Conservation (phyloP, 2,888 invertebrate genomes). For the Drosophila colorata region DNA sequence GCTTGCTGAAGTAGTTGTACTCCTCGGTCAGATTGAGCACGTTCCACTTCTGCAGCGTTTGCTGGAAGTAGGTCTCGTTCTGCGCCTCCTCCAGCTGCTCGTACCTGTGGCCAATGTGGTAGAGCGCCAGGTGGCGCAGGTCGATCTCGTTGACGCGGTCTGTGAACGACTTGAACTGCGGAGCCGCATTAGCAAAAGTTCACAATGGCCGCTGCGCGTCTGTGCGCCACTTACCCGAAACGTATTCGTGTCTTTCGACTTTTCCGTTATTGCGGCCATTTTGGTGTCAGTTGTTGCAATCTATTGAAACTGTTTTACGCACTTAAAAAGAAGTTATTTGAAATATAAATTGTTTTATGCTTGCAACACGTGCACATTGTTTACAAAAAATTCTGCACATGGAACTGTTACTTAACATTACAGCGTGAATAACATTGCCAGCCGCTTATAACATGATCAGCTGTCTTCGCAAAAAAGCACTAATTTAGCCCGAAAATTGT, state of each 20-base stretch:
- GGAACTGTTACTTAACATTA: slow-evolving; percentile 11
- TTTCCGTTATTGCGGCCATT: slow-evolving; percentile 79
- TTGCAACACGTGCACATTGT: slow-evolving; percentile 55
- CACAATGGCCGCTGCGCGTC: slow-evolving; percentile 1
- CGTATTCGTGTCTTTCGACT: slow-evolving; percentile 91
- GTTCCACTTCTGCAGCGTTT: slow-evolving; percentile 95
- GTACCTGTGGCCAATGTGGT: slow-evolving; percentile 92
- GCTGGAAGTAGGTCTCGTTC: slow-evolving; percentile 91
- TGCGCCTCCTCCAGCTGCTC: slow-evolving; percentile 88
- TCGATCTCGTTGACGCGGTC: slow-evolving; percentile 94
- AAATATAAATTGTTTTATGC: neutral
- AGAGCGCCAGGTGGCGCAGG: slow-evolving; percentile 92
- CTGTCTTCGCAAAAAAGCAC: neutral
- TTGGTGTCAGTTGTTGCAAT: slow-evolving; percentile 1
- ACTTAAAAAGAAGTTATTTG: neutral
- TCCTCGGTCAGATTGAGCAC: slow-evolving; percentile 94
- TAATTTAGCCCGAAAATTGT: too few species aligned
- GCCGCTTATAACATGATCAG: neutral
- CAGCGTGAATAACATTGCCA: slow-evolving; percentile 1
- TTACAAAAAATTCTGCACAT: slow-evolving; percentile 41
- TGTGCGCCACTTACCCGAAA: slow-evolving; percentile 88
- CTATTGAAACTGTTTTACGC: neutral
- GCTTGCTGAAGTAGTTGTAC: slow-evolving; percentile 91
- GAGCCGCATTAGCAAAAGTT: slow-evolving; percentile 39
- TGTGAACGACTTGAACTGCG: slow-evolving; percentile 94